phyloP scores from a whole-genome alignment of 2,797 vertebrate species.

The Sparidentex hasta region DNA sequence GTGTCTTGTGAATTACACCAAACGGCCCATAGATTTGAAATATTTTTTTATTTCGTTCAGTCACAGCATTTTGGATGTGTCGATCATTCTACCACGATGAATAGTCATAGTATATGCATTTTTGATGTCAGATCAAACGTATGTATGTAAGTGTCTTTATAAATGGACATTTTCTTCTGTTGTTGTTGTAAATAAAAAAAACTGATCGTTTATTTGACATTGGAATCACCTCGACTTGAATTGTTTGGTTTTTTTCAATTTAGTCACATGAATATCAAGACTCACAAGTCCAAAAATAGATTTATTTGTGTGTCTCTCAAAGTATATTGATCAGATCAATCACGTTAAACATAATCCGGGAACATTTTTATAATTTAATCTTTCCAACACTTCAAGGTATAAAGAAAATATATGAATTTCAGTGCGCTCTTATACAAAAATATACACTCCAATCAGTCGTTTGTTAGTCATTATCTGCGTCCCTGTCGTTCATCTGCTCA shows the following conservation, averaged over 20 bases:
- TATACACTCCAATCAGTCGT: constrained; percentile 75
- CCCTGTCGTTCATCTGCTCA: constrained; percentile 38
- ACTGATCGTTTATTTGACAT: constrained; percentile 75
- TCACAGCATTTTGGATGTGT: constrained; percentile 70
- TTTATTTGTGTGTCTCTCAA: constrained; percentile 73
- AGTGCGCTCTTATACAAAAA: constrained; percentile 77
- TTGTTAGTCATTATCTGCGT: constrained; percentile 50
- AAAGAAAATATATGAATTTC: constrained; percentile 74
- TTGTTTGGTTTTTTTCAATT: constrained; percentile 3
- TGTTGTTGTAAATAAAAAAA: constrained; percentile 88
- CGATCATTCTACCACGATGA: constrained; percentile 56
- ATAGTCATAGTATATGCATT: constrained; percentile 75
- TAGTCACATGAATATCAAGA: constrained; percentile 63
- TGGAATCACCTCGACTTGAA: constrained; percentile 5
- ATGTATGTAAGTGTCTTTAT: constrained; percentile 78
- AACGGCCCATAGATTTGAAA: constrained; percentile 52
- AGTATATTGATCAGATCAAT: constrained; percentile 60
- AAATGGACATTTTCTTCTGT: constrained; percentile 66
- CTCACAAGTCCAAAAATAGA: constrained; percentile 78
- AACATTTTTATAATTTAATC: constrained; percentile 75
- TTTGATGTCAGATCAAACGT: constrained; percentile 80
- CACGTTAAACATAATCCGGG: constrained; percentile 63
- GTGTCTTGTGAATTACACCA: constrained; percentile 54
- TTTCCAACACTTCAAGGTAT: constrained; percentile 65
- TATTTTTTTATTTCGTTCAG: constrained; percentile 68